Evolutionary conservation across 2,113 vertebrate genomes (phyloP).

Genomic region (Petrocephalus zakoni): DNA sequence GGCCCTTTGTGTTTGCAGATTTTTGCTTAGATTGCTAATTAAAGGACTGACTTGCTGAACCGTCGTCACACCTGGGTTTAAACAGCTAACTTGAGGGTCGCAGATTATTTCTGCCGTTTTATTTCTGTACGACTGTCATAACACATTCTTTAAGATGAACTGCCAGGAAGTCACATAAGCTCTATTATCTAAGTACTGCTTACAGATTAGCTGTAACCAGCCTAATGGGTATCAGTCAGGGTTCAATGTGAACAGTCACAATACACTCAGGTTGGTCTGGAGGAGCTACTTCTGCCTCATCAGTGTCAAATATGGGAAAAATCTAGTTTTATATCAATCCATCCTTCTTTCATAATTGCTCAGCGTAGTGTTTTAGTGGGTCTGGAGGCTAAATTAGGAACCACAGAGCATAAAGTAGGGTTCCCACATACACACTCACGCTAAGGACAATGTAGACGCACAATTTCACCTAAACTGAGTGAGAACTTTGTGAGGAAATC

Average conservation of each 20-base stretch:
- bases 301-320: not conserved
- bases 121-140: not conserved
- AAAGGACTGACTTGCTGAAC: no score
- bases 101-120: not conserved
- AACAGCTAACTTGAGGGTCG: no score
- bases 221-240: not conserved
- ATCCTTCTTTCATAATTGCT: no score
- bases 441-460: not conserved
- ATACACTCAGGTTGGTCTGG: not conserved
- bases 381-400: not conserved
- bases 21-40: no score
- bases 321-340: no score
- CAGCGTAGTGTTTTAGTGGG: not conserved
- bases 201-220: not conserved
- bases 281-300: not conserved
- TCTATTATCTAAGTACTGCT: not conserved
- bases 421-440: not conserved
- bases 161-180: not conserved
- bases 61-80: no score
- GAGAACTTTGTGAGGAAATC: not conserved
- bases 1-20: no score
- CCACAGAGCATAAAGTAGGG: not conserved
- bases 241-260: not conserved
- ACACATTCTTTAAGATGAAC: not conserved
- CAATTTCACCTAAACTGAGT: not conserved